These are phyloP conservation scores for Drosophila oshimai DNA, from an alignment of 1,140 invertebrate genomes.

Conservation along the genomic window DNA sequence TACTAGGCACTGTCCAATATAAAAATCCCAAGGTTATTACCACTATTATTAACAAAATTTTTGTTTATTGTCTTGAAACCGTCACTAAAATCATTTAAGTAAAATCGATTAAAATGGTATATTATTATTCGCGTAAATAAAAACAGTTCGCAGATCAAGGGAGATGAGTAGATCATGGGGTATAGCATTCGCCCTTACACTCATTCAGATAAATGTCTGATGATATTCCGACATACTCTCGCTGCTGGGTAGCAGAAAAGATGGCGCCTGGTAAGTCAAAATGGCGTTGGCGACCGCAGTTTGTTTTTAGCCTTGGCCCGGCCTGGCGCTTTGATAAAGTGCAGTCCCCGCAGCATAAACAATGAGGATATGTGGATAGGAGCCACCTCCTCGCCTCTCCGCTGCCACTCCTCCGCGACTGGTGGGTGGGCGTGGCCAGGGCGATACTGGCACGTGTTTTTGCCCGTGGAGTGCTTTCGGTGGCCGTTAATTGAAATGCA, in stretches of 20 bases:
- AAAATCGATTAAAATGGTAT: too few species aligned
- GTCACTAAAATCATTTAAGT: too few species aligned
- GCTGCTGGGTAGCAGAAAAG: not conserved
- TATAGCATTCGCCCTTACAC: too few species aligned
- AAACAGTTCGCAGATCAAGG: too few species aligned
- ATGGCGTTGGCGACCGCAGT: conserved; percentile 61
- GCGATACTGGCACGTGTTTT: conserved; percentile 60
- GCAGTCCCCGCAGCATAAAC: conserved; percentile 73
- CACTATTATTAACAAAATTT: too few species aligned
- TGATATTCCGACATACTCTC: not conserved
- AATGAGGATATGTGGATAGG: conserved; percentile 48
- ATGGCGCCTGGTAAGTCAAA: conserved; percentile 44
- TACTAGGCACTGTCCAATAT: too few species aligned
- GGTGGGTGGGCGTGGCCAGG: conserved; percentile 29
- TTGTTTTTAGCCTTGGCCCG: conserved; percentile 57
- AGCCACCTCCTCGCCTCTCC: not conserved
- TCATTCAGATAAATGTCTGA: not conserved
- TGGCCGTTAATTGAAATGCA: conserved; percentile 78
- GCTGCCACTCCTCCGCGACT: not conserved
- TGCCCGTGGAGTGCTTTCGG: conserved; percentile 67
- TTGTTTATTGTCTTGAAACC: too few species aligned
- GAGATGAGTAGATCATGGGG: too few species aligned
- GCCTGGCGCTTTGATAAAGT: conserved; percentile 70
- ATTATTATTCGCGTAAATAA: too few species aligned
- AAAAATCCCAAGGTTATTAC: too few species aligned